Evolutionary conservation across 2,797 vertebrate genomes (phyloP), one percentile per base, ranked within the genome.

Genomic region (Rhinogobio ventralis): DNA sequence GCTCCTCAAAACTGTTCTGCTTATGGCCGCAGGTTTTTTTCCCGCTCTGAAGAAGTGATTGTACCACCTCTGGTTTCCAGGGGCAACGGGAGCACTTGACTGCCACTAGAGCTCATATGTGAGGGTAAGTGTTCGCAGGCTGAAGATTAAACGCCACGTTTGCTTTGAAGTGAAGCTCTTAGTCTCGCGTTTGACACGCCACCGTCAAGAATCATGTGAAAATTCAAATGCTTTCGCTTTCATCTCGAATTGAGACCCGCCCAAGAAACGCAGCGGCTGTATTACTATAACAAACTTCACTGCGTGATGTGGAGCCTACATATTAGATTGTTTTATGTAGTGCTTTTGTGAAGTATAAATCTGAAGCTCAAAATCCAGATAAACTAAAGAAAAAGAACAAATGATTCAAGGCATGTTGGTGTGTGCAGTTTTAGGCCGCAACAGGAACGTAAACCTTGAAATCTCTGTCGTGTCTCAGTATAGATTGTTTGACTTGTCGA

Each of bases 71-170:
- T 82, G 80, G 88, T 87, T 89, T 89, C 88, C 86, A 89, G 81
- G 88, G 88, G 86, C 88, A 89, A 89, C 88, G 10, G 82, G 72
- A 79, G 76, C 84, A 79, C 81, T 84, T 78, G 74, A 84, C 86
- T 86, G 84, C 64, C 67, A 30, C 57, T 49, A 49, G 68, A 77
- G 57, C 67, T 64, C n/a, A 15, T 80, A 64, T 76, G 60, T 82
- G 82, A 79, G 39, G 36, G 64, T 73, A 85, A 86, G 86, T 80
- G 82, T 84, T 69, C 71, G 68, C 42, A 76, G 83, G 42, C 69
- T 19, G 57, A 60, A 84, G 81, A 77, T 75, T 80, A 81, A 85
- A 86, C 57, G 23, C 23, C 82, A 76, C 51, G 79, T 84, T 86
- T 75, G 72, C 28, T 83, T 84, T 81, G 72, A 20, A 89, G 81